Percentiles rank a stretch among this genome's conserved stretches.
Evolutionary conservation across 2,113 vertebrate species (phyloP).

Genomic region (Pelusios castaneus): DNA sequence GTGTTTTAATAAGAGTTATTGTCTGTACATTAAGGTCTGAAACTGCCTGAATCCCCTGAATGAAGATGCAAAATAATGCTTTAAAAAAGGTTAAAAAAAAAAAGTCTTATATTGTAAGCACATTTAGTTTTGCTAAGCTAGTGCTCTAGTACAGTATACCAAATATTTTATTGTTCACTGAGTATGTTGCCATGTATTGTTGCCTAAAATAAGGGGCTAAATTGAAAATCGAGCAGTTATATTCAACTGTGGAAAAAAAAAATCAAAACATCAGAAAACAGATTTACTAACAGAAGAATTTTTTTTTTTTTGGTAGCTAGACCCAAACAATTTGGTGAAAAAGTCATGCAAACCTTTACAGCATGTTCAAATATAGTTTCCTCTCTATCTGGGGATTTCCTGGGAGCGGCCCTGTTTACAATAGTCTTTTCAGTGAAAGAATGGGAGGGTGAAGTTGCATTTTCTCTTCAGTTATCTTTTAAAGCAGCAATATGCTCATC

Average conservation of each 20-base stretch:
- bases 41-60: neutral
- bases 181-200: neutral
- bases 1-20: neutral
- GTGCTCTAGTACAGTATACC: neutral
- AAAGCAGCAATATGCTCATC: neutral
- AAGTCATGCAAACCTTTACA: neutral
- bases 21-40: neutral
- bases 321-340: neutral
- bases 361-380: slow-evolving; percentile 45
- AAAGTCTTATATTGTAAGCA: neutral
- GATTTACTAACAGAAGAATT: neutral
- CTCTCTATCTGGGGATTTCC: slow-evolving; percentile 47
- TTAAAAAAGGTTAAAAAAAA: neutral
- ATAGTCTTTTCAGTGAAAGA: neutral
- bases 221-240: neutral
- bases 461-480: neutral
- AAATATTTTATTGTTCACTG: neutral
- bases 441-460: neutral
- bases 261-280: neutral
- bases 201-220: neutral
- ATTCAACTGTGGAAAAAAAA: neutral
- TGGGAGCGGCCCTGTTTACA: slow-evolving; percentile 27
- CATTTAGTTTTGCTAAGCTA: neutral
- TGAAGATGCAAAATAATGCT: neutral
- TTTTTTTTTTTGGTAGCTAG: no score